Evolutionary conservation across 2,797 vertebrate species (phyloP).

Genomic region (Platyrinchus mystaceus): DNA sequence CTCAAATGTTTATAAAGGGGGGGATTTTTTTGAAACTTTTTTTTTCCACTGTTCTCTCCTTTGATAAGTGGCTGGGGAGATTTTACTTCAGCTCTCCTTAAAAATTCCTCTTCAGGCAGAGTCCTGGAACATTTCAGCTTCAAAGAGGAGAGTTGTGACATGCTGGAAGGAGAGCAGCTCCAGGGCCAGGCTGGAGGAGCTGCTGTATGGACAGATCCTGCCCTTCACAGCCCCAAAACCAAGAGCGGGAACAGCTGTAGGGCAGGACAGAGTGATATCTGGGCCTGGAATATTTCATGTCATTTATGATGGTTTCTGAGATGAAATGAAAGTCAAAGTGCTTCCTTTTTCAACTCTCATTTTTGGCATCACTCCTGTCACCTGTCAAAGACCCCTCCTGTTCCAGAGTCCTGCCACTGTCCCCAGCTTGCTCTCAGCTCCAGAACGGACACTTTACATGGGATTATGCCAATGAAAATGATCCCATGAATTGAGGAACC

Average conservation of each 20-base stretch:
- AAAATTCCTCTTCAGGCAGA: conserved; percentile 37
- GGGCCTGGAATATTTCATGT: background rate
- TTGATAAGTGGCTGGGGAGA: background rate
- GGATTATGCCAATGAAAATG: background rate
- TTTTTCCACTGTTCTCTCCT: background rate
- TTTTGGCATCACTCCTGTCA: background rate
- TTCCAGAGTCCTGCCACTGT: background rate
- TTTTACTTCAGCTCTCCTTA: conserved; percentile 33
- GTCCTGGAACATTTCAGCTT: conserved; percentile 48
- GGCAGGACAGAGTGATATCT: background rate
- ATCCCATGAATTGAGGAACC: background rate
- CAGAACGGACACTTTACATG: background rate
- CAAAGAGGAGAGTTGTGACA: background rate
- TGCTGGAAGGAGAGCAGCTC: background rate
- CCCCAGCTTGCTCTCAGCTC: background rate
- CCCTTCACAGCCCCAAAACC: background rate
- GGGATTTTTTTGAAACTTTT: background rate
- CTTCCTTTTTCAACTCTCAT: background rate
- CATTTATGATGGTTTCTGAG: background rate
- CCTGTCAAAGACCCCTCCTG: background rate
- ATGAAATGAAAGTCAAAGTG: background rate
- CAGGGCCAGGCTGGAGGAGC: background rate
- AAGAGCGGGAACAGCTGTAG: background rate
- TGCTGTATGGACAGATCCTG: background rate
- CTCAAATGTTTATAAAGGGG: background rate